A percentile compares a stretch with the other conserved stretches of the same genome.
These are phyloP conservation scores for Megaustenia siamemsis DNA, from an alignment of 2,888 invertebrate species.

Conservation along the genomic window DNA sequence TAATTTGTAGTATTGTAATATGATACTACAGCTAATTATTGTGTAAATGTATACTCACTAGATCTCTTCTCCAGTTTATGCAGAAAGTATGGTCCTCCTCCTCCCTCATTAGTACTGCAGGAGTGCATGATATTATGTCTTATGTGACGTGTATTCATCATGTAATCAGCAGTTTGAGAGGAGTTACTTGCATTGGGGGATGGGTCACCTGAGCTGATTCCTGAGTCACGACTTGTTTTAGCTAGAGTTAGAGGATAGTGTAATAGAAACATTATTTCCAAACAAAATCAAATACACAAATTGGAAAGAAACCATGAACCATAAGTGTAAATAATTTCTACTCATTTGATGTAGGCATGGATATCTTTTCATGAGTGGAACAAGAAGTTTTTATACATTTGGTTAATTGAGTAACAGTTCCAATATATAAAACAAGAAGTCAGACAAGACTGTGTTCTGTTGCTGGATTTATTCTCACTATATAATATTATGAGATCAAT, in stretches of 20 bases:
- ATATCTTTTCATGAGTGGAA: too few species aligned
- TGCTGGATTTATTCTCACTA: too few species aligned
- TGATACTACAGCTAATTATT: not conserved
- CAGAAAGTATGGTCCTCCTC: not conserved
- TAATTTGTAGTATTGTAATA: too few species aligned
- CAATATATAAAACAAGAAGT: too few species aligned
- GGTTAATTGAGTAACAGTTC: too few species aligned
- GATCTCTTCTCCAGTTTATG: conserved; percentile 51
- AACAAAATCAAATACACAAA: too few species aligned
- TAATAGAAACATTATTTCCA: not conserved
- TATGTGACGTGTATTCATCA: conserved; percentile 50
- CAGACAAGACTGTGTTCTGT: too few species aligned
- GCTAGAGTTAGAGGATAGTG: conserved; percentile 57
- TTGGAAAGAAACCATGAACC: too few species aligned
- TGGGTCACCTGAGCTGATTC: conserved; percentile 77
- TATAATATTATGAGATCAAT: too few species aligned
- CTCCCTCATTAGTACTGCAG: conserved; percentile 51
- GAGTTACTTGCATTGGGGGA: conserved; percentile 73
- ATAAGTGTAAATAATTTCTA: too few species aligned
- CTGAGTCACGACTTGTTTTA: conserved; percentile 76
- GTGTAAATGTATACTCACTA: conserved; percentile 43
- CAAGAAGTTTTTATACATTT: too few species aligned
- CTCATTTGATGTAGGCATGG: too few species aligned
- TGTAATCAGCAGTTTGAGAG: conserved; percentile 53
- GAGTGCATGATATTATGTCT: conserved; percentile 47